A percentile compares a stretch with the other conserved stretches of the same genome.
Evolutionary conservation across 2,797 vertebrate species (phyloP).

Genomic region (Eutrigla gurnardus): DNA sequence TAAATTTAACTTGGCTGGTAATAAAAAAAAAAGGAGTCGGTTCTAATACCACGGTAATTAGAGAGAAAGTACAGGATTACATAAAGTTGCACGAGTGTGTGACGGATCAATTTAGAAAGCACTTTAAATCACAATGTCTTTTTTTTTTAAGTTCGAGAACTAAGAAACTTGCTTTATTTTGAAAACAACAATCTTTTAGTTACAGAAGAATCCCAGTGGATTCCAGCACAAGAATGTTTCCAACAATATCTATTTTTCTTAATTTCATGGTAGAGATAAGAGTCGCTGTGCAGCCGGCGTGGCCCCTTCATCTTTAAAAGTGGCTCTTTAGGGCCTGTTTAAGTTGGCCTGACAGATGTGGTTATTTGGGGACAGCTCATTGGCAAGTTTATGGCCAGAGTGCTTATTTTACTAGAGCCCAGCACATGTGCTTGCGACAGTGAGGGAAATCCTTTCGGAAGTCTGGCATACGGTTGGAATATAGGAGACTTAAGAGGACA

Average conservation of each 20-base stretch:
- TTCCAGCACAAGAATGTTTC: background rate
- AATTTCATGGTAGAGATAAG: constrained; percentile 12
- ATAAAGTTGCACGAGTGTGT: constrained; percentile 8
- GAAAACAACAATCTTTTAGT: background rate
- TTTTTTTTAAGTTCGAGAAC: background rate
- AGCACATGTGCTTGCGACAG: constrained; percentile 78
- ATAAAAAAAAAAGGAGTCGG: constrained; percentile 37
- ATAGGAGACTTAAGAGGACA: constrained; percentile 62
- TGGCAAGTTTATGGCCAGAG: constrained; percentile 79
- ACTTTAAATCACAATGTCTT: background rate
- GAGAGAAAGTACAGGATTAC: constrained; percentile 17
- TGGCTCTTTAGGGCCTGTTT: constrained; percentile 74
- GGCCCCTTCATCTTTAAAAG: constrained; percentile 73
- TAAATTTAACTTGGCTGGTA: constrained; percentile 39
- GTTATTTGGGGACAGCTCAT: constrained; percentile 83
- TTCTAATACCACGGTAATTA: constrained; percentile 7
- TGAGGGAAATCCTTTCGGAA: constrained; percentile 80
- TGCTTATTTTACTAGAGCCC: constrained; percentile 78
- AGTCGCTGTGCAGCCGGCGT: constrained; percentile 24
- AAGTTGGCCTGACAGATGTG: constrained; percentile 80
- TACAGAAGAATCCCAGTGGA: background rate
- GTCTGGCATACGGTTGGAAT: constrained; percentile 72
- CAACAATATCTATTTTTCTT: constrained; percentile 6
- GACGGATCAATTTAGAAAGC: constrained; percentile 1
- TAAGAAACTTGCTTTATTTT: background rate